A percentile compares a stretch with the other conserved stretches of the same genome.
phyloP scores from a whole-genome alignment of 2,113 vertebrate species.

The Corythornis madagascariensis region DNA sequence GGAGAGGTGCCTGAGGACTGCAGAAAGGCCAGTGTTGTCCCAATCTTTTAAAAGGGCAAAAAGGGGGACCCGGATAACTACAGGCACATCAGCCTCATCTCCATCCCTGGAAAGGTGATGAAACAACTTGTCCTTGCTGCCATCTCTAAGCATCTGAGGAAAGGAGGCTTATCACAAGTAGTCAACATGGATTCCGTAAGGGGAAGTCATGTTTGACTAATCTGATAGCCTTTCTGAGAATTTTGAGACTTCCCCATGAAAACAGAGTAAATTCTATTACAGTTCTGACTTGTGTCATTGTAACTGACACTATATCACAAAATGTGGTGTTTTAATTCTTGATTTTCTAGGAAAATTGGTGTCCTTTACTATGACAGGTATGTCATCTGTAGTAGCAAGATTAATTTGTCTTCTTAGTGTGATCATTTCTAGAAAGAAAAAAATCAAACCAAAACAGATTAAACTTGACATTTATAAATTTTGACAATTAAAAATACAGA shows the following conservation, averaged over 20 bases:
- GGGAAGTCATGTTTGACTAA: no score
- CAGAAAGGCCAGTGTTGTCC: no score
- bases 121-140: no score
- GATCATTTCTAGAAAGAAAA: neutral
- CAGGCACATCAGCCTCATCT: no score
- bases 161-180: no score
- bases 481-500: neutral
- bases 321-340: neutral
- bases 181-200: no score
- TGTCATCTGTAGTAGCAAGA: neutral
- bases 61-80: no score
- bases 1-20: no score
- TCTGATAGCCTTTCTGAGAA: no score
- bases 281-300: neutral
- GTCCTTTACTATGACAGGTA: neutral
- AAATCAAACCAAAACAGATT: neutral
- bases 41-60: no score
- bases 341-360: neutral
- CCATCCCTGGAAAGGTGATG: no score
- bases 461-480: neutral
- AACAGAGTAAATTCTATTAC: neutral
- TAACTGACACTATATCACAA: neutral
- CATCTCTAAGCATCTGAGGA: no score
- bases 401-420: neutral
- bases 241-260: neutral